Evolutionary conservation across 2,888 invertebrate species (phyloP), one percentile per base, ranked within the genome.

Genomic region (Tuta absoluta): DNA sequence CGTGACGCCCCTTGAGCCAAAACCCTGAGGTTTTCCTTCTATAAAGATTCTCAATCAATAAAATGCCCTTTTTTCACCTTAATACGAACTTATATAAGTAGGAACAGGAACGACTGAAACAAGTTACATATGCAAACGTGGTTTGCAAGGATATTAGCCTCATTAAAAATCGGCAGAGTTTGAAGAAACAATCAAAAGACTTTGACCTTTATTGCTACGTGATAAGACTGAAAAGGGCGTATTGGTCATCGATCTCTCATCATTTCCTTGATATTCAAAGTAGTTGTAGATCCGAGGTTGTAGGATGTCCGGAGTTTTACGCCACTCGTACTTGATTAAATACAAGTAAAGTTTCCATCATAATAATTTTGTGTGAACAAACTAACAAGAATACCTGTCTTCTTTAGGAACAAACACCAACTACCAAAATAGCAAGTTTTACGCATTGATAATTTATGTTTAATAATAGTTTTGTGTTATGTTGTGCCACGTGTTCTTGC

Each of bases 1-100:
- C 86, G 87, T 88, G 87, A 84, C 41, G 78, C 60, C 77, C 83
- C 81, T 86, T 84, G 82, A 85, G 69, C 72, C 57, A 63, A 73
- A 79, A 79, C 81, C 80, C 73, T 78, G 79, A 78, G 68, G 77
- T 81, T 81, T 82, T 77, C 78, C 72, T 68, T 17, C 51, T 49
- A 14, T 21, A 17, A n/a, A 2, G 2, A 21, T 23, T 12, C 7
- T n/a, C n/a, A 56, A 28, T 28, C 24, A 38, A 28, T 21, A 12
- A 21, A 66, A 69, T 33, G 28, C 62, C 59, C 65, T 65, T 62
- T 56, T 59, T 12, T 28, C 17, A 38, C 21, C 21, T 21, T 45
- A 45, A 64, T 24, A 48, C 17, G 53, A 38, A 60, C 12, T 5
- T 45, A 5, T 37, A 17, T 1, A 12, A 24, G n/a, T 8, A 10